Percentiles rank a stretch among this genome's conserved stretches.
These are phyloP conservation scores for Epinotia brunnichana DNA, from an alignment of 2,888 invertebrate species.

Conservation along the genomic window DNA sequence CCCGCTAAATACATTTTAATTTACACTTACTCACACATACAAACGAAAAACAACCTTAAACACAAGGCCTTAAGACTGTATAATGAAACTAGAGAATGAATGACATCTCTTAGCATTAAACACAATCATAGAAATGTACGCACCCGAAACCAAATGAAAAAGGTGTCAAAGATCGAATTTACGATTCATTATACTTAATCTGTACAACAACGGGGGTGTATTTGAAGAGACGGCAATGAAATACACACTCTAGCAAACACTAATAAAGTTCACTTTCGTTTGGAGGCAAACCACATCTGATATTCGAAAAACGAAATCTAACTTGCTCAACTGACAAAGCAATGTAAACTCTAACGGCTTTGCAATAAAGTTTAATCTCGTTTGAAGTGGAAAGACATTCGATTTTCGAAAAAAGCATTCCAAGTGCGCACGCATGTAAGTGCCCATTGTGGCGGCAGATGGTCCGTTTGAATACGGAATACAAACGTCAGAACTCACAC, in stretches of 20 bases:
- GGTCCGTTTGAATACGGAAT: slow-evolving; percentile 66
- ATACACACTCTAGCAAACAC: slow-evolving; percentile 46
- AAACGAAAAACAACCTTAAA: slow-evolving; percentile 49
- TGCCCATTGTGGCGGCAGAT: slow-evolving; percentile 81
- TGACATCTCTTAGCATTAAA: slow-evolving; percentile 46
- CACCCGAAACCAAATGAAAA: slow-evolving; percentile 80
- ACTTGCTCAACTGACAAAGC: slow-evolving; percentile 47
- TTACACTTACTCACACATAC: slow-evolving; percentile 56
- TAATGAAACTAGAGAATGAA: slow-evolving; percentile 10
- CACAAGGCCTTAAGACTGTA: slow-evolving; percentile 41
- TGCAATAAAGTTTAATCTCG: slow-evolving; percentile 38
- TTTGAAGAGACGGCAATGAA: slow-evolving; percentile 32
- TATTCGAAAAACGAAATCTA: slow-evolving; percentile 72
- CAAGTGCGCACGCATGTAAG: slow-evolving; percentile 76
- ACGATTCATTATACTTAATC: slow-evolving; percentile 84
- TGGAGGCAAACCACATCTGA: slow-evolving; percentile 54
- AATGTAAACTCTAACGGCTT: slow-evolving; percentile 47
- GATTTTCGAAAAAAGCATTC: slow-evolving; percentile 74
- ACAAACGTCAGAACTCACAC: slow-evolving; percentile 56
- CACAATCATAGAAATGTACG: slow-evolving; percentile 74
- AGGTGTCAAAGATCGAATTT: slow-evolving; percentile 84
- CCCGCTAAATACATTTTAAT: slow-evolving; percentile 68
- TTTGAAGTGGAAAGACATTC: slow-evolving; percentile 51
- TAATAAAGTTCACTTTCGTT: slow-evolving; percentile 41
- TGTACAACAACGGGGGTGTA: slow-evolving; percentile 73